Evolutionary conservation across 2,888 invertebrate genomes (phyloP), one percentile per base, ranked within the genome.

Genomic region (Phaedon cochleariae): DNA sequence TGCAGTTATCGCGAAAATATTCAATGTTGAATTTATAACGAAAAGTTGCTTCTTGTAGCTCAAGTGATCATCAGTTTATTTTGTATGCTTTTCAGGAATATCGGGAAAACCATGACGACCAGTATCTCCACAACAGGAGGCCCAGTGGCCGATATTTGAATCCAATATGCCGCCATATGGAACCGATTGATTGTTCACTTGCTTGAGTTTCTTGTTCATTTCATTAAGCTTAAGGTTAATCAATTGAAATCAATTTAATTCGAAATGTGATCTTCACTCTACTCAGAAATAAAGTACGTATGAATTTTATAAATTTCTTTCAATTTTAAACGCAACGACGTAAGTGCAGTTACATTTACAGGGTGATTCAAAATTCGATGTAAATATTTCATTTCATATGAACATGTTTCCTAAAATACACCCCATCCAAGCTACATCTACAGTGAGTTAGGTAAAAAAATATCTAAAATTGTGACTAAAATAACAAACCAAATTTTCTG

Each of bases 71-170:
- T 26, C 3, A 26, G 3, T 26, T 7, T 26, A 26, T 26, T 46
- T 37, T 12, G 3, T 9, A 26, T 57, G 1, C 45, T 4, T 82
- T 86, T 65, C 85, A 92, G 91, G 87, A 89, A 87, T 85, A 85
- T 85, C 86, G 89, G 84, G 84, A 88, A 85, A 86, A 89, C 85
- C 84, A 88, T 85, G 90, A 92, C 86, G 86, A 91, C 86, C 82
- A 89, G 84, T 87, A 91, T 87, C 84, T 90, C 86, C 83, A 90
- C 86, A 85, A 89, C 82, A 75, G 88, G 83, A 88, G 92, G 92
- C 87, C 91, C 84, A 87, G 91, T 87, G 85, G 87, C 85, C 79
- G 88, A 85, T 76, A 84, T 84, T 73, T 84, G 83, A 83, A 65
- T 45, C 49, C 69, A 51, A 57, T 59, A 64, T 45, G 58, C 57